Evolutionary conservation across 2,888 invertebrate species (phyloP).

Genomic region (Cryptophagus acutangulus): DNA sequence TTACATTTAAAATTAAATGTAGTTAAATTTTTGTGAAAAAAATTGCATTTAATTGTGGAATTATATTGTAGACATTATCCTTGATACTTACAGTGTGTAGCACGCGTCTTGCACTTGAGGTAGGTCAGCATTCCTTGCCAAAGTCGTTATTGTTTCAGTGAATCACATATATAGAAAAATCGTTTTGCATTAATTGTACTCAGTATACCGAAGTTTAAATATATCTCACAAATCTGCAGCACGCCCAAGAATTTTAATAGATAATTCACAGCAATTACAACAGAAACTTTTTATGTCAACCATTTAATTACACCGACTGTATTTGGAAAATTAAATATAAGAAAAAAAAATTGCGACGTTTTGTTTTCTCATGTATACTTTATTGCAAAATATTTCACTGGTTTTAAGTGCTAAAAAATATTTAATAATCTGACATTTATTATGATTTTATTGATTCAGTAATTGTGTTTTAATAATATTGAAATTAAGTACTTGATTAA

Average conservation of each 20-base stretch:
- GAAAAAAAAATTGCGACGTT: too few relatives aligned
- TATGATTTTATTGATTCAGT: slow-evolving; percentile 1
- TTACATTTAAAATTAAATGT: too few relatives aligned
- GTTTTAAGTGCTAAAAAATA: too few relatives aligned
- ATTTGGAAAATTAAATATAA: too few relatives aligned
- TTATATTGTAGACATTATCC: slow-evolving; percentile 37
- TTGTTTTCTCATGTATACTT: too few relatives aligned
- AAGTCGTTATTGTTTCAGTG: slow-evolving; percentile 44
- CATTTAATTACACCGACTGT: slow-evolving; percentile 5
- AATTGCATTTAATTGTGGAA: too few relatives aligned
- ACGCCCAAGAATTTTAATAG: slow-evolving; percentile 24
- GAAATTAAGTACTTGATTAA: slow-evolving; percentile 1
- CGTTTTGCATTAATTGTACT: slow-evolving; percentile 26
- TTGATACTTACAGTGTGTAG: slow-evolving; percentile 21
- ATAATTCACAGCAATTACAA: neutral
- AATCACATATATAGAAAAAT: slow-evolving; percentile 41
- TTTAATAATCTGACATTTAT: neutral
- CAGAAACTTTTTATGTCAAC: neutral
- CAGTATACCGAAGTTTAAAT: slow-evolving; percentile 26
- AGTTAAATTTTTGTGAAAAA: too few relatives aligned
- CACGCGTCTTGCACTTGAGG: slow-evolving; percentile 36
- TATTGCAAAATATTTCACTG: too few relatives aligned
- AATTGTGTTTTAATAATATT: neutral
- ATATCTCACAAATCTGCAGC: slow-evolving; percentile 14
- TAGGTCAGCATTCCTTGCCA: slow-evolving; percentile 44